A percentile compares a stretch with the other conserved stretches of the same genome.
These are phyloP conservation scores for Gavialis gangeticus DNA, from an alignment of 2,113 vertebrate genomes.

Conservation along the genomic window DNA sequence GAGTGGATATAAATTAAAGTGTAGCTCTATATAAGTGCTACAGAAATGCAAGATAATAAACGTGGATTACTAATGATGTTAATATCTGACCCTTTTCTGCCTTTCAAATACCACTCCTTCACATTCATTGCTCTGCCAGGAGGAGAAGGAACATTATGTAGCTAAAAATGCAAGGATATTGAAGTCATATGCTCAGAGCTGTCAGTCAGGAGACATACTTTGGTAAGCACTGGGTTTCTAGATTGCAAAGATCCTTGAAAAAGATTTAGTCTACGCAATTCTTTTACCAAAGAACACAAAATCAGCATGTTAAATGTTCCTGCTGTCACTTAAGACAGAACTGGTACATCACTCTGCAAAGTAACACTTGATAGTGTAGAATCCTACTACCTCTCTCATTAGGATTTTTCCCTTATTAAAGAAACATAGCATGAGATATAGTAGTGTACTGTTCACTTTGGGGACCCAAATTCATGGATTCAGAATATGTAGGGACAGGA, in stretches of 20 bases:
- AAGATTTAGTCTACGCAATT: not conserved
- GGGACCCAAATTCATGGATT: slow-evolving; percentile 54
- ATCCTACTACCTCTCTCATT: not conserved
- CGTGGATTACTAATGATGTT: not conserved
- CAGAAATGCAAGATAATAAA: not conserved
- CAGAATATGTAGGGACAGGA: not conserved
- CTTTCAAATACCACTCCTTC: not conserved
- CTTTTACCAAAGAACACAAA: not conserved
- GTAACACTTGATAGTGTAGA: not conserved
- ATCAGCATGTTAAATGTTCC: not conserved
- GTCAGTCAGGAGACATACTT: not conserved
- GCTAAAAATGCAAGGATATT: not conserved
- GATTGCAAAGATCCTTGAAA: not conserved
- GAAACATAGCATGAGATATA: not conserved
- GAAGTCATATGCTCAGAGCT: rapidly evolving
- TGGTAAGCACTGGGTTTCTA: not conserved
- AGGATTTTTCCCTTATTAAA: not conserved
- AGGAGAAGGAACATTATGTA: not conserved
- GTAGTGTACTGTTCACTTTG: not conserved
- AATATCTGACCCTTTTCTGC: not conserved
- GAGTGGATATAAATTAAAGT: not conserved
- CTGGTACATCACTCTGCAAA: not conserved
- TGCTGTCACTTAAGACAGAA: not conserved
- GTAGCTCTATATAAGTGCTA: not conserved
- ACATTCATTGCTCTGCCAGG: not conserved